phyloP scores from a whole-genome alignment of 2,888 invertebrate species.

The Thymelicus sylvestris region DNA sequence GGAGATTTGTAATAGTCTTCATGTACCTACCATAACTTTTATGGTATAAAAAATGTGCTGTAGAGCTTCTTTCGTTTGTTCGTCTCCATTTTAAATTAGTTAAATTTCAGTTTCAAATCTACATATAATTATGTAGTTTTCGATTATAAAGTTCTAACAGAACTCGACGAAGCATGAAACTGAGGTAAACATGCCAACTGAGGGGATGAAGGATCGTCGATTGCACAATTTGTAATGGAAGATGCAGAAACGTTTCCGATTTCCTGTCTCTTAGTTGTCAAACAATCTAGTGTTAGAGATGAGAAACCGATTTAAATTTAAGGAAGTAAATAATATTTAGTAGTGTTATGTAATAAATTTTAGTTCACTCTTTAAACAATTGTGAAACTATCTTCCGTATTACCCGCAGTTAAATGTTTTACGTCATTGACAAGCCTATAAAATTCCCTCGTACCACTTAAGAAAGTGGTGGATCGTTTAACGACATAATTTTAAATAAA shows the following conservation, averaged over 20 bases:
- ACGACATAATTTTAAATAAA: constrained; percentile 49
- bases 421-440: neutral
- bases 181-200: constrained; percentile 69
- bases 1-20: no score
- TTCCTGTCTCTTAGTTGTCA: constrained; percentile 20
- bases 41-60: no score
- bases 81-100: no score
- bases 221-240: constrained; percentile 35
- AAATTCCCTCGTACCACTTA: neutral
- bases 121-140: no score
- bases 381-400: no score
- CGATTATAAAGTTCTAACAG: constrained; percentile 61
- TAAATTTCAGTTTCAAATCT: no score
- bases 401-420: neutral
- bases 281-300: neutral
- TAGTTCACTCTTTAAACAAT: no score
- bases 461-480: constrained; percentile 3
- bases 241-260: constrained; percentile 27
- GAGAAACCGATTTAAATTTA: neutral
- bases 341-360: no score
- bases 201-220: constrained; percentile 50
- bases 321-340: neutral
- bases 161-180: constrained; percentile 62
- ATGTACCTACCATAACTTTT: no score
- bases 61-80: no score